phyloP scores from a whole-genome alignment of 1,140 invertebrate genomes.

The Heterodera carotae region DNA sequence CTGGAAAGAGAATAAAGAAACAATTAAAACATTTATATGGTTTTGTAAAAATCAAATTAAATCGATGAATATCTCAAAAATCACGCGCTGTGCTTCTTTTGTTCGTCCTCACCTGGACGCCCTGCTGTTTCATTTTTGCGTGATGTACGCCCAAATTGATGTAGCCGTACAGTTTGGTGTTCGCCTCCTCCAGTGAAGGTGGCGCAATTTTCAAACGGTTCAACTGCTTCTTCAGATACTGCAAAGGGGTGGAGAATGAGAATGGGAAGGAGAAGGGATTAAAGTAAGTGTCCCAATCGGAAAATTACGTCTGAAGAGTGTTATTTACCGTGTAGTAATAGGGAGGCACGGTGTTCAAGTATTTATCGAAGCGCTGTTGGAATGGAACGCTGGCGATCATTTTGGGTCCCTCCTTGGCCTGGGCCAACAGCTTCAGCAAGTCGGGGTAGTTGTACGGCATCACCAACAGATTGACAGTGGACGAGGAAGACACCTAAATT shows the following conservation, averaged over 20 bases:
- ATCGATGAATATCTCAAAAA: background rate
- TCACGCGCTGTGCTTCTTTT: background rate
- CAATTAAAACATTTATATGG: too few relatives aligned
- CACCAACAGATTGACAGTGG: constrained; percentile 71
- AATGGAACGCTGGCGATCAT: constrained; percentile 85
- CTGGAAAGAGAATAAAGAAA: background rate
- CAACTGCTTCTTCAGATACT: constrained; percentile 85
- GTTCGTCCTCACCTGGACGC: constrained; percentile 49
- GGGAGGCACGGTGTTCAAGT: constrained; percentile 88
- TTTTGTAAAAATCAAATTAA: background rate
- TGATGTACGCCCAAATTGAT: constrained; percentile 84
- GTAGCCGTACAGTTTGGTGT: constrained; percentile 89
- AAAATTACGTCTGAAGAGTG: constrained; percentile 24
- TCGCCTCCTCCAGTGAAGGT: constrained; percentile 79
- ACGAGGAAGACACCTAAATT: constrained; percentile 5
- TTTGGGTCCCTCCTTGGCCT: constrained; percentile 81
- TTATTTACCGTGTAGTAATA: constrained; percentile 83
- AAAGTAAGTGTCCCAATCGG: constrained; percentile 13
- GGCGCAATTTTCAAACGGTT: constrained; percentile 82
- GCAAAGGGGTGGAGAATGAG: too few relatives aligned
- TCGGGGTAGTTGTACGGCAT: constrained; percentile 99
- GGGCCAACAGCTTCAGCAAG: constrained; percentile 83
- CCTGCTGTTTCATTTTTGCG: constrained; percentile 85
- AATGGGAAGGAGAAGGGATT: background rate
- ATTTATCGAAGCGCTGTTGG: constrained; percentile 86